Evolutionary conservation across 2,113 vertebrate genomes (phyloP).

Genomic region (Pachyramphus minor): DNA sequence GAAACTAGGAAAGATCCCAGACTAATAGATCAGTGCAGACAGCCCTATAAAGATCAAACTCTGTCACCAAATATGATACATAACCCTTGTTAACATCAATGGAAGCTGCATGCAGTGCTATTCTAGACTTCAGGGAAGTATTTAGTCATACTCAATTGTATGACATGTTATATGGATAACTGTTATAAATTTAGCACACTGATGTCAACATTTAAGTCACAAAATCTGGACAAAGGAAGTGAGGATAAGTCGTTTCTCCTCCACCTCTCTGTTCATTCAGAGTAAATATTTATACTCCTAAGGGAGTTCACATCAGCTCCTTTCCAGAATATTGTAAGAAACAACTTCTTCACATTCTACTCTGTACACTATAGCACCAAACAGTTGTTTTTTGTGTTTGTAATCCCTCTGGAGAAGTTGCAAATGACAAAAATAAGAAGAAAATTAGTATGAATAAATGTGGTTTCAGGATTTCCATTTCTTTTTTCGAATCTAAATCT

Average conservation of each 20-base stretch:
- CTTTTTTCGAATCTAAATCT: background rate
- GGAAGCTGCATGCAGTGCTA: slow-evolving; percentile 17
- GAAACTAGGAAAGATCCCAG: slow-evolving; percentile 40
- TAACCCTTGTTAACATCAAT: background rate
- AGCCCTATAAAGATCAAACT: slow-evolving; percentile 9
- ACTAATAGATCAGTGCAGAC: slow-evolving; percentile 57
- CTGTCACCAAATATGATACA: background rate
- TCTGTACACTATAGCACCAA: background rate
- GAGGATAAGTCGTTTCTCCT: background rate
- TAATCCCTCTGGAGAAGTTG: background rate
- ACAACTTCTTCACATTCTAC: background rate
- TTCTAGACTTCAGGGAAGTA: background rate
- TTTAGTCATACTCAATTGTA: background rate
- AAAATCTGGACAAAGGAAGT: background rate
- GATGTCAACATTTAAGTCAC: slow-evolving; percentile 19
- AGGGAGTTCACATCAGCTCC: background rate
- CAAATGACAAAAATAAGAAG: background rate
- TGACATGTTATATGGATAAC: background rate
- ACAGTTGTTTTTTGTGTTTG: background rate
- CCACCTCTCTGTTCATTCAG: background rate
- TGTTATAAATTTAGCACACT: background rate
- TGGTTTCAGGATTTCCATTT: background rate
- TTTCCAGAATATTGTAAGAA: background rate
- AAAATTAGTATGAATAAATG: background rate
- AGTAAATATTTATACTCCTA: background rate